A percentile compares a stretch with the other conserved stretches of the same genome.
Conservation (phyloP, 2,797 vertebrate species). For the Lithobates pipiens region DNA sequence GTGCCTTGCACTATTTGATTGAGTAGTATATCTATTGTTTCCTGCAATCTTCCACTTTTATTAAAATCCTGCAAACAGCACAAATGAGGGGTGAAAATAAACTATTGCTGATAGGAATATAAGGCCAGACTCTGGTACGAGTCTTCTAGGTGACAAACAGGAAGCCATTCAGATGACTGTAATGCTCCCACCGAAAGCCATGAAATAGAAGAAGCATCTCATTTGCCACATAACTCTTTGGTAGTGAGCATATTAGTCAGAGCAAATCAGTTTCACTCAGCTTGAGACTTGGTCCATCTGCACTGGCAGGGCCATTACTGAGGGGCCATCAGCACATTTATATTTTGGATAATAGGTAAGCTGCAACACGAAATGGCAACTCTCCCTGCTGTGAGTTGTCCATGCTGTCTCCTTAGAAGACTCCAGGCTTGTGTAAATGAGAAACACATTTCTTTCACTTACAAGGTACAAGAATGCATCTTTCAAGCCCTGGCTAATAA, state of each 20-base stretch:
- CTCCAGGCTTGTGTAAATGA: constrained; percentile 40
- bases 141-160: constrained; percentile 1
- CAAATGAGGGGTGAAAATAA: background rate
- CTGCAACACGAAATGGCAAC: constrained; percentile 23
- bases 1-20: too few relatives aligned
- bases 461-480: constrained; percentile 21
- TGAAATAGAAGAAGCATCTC: constrained; percentile 28
- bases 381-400: constrained; percentile 49
- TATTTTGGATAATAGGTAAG: constrained; percentile 54
- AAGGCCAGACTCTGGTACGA: background rate
- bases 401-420: constrained; percentile 34
- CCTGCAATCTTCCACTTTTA: too few relatives aligned
- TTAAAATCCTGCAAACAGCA: too few relatives aligned
- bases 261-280: constrained; percentile 55
- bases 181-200: constrained; percentile 26
- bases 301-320: constrained; percentile 41
- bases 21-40: too few relatives aligned
- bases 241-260: constrained; percentile 43
- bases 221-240: constrained; percentile 45
- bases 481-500: constrained; percentile 1
- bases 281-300: constrained; percentile 54
- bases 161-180: constrained; percentile 3
- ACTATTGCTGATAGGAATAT: background rate
- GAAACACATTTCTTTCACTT: constrained; percentile 16
- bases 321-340: constrained; percentile 32